Base-by-base conservation (phyloP, 2,888 invertebrate species). In the Apocheima hispidaria region DNA sequence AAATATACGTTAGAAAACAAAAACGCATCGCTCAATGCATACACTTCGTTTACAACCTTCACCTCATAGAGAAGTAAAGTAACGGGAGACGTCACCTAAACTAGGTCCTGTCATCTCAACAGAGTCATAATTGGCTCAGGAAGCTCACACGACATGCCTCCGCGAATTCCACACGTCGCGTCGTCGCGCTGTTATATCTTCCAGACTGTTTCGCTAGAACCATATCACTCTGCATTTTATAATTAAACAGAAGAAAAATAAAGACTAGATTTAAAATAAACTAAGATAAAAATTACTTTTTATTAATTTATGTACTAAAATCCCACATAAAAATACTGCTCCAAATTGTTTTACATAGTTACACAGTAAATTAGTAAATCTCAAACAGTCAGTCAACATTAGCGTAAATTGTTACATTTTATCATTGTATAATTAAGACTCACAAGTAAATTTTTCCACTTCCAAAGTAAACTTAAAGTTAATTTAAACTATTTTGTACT, bases 21-120 rank as follows among this genome's bases (percentile, higher is more conserved):
- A 48, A 33, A 33, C n/a, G 33, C 18, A 30, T 18, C n/a, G 46
- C 18, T 18, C 6, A 12, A 12, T 5, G 12, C 12, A 26, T 9
- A 30, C 18, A n/a, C 4, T 20, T 14, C 35, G 1, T 49, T 21
- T 6, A 49, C 9, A 21, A 35, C n/a, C 26, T 18, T 10, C 16
- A 16, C 14, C 20, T 65, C 65, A 65, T 57, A 63, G 66, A 64
- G 41, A 50, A 26, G 4, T n/a, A 38, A 60, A 62, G 64, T 56
- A 72, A 70, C 68, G 64, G 20, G 20, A 49, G 41, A 35, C 60
- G 50, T 30, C 50, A 36, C 41, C 26, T 54, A 30, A 61, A 52
- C 52, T 62, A 56, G 56, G 48, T 62, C 56, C 61, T 62, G 61
- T 62, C 56, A 48, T 43, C 61, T 35, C 56, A 48, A 36, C 52